Evolutionary conservation across 2,113 vertebrate genomes (phyloP), one percentile per base, ranked within the genome.

Genomic region (Chionomys nivalis): DNA sequence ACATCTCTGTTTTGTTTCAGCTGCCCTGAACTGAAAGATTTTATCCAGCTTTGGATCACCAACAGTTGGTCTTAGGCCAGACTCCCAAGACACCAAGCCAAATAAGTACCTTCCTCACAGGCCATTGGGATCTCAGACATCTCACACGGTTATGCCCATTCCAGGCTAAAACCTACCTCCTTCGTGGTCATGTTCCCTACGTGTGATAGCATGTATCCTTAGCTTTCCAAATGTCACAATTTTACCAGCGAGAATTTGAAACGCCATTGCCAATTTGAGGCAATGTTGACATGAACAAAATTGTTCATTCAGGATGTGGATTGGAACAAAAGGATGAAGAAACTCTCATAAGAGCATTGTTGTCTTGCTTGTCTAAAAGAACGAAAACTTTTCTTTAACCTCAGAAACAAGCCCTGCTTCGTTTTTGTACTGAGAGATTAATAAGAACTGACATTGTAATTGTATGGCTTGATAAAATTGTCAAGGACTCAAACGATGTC

Each of bases 391-490:
- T 81, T 55, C 39, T 96, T 93, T 92, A 90, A 89, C 8, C 36
- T 52, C 58, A 47, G 89, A 96, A 92, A 95, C 33, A 88, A 58
- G 17, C 1, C 68, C 39, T 70, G 65, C 13, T 96, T 89, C 49
- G 1, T 58, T 96, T 96, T 89, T 75, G 8, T 93, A 86, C 66
- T 95, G 70, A 47, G 44, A 66, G 28, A 90, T 95, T 85, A 93
- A 83, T 87, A 94, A 97, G 49, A 92, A 52, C 55, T 92, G 58
- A 94, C 4, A 6, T 90, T 95, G 77, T 97, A 78, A 95, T 96
- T 90, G 47, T 87, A 75, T 39, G 36, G 26, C 55, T 96, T 87
- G 68, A 79, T 85, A 94, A 88, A 85, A 87, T 86, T 94, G 93
- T 94, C 72, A 92, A 79, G 47, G 76, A 87, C 61, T 87, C 75